Evolutionary conservation across 2,113 vertebrate species (phyloP), one percentile per base, ranked within the genome.

Genomic region (Microcebus tavaratra): DNA sequence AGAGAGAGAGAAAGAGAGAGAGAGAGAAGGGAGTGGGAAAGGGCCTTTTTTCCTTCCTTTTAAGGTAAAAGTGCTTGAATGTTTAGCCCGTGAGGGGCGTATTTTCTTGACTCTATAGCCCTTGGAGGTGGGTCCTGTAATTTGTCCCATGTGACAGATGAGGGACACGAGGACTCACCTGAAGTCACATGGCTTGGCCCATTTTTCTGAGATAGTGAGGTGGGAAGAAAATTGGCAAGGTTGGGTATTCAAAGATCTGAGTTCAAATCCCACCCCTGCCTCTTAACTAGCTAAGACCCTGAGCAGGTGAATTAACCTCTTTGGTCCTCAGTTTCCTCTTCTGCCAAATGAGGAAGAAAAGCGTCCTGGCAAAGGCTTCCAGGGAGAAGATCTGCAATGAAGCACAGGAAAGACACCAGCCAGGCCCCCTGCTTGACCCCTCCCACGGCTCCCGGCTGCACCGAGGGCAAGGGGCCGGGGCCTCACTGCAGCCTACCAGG

Each of bases 311-410:
- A 10, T 53, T 59, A 13, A 25, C 36, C 2, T 57, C 20, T 81
- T 57, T 27, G 65, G 34, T 27, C 23, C 97, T 97, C 86, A 61
- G 65, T 98, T 98, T 97, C 92, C 68, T 79, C 18, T 2, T 53
- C 20, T n/a, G 61, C 25, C 27, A n/a, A 45, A 42, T 29, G 27
- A 72, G 36, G 31, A 70, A 23, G 23, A 25, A 85, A 29, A 84
- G 20, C 20, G 27, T 10, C 29, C 14, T 73, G n/a, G 6, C 0
- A 2, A 42, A 21, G 27, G 34, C 15, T 57, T 81, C 73, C 25
- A 1, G 70, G 61, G n/a, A 61, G 76, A 67, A 61, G 50, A 42
- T 8, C 5, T 20, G 12, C 20, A 6, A 6, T 0, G 50, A 53
- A 9, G 10, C 12, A 53, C 34, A 45, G 13, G 15, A 42, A 59